Percentiles rank a stretch among this genome's conserved stretches.
phyloP scores from a whole-genome alignment of 1,140 invertebrate species.

The Zophobas atratus region DNA sequence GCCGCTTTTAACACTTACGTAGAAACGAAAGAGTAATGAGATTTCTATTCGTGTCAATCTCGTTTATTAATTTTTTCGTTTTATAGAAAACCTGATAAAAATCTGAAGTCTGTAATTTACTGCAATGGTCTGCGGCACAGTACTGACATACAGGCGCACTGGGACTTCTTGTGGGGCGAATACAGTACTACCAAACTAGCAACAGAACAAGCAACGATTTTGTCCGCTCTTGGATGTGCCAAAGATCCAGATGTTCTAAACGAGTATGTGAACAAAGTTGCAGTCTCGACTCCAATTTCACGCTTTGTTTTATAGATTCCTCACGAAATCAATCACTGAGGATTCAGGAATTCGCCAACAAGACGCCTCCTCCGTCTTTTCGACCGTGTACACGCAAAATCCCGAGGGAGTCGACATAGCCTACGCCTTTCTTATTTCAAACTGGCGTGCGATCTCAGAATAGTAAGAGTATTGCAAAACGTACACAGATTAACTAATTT shows the following conservation, averaged over 20 bases:
- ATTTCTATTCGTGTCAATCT: not conserved
- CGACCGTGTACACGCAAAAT: constrained; percentile 67
- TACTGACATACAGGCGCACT: constrained; percentile 63
- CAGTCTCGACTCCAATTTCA: not conserved
- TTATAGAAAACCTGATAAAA: constrained; percentile 68
- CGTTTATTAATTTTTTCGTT: not conserved
- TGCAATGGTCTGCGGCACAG: constrained; percentile 69
- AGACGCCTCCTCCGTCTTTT: constrained; percentile 62
- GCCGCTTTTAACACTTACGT: constrained; percentile 56
- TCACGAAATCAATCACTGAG: constrained; percentile 9
- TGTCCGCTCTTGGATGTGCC: constrained; percentile 73
- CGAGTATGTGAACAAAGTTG: not conserved
- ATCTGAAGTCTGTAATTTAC: constrained; percentile 74
- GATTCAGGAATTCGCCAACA: constrained; percentile 29
- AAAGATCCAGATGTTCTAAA: constrained; percentile 58
- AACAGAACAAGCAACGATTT: constrained; percentile 72
- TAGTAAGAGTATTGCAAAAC: constrained; percentile 67
- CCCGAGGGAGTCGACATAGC: constrained; percentile 68
- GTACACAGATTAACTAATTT: not conserved
- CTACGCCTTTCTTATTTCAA: constrained; percentile 69
- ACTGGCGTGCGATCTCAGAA: constrained; percentile 65
- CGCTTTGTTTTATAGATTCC: not conserved
- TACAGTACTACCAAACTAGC: constrained; percentile 69
- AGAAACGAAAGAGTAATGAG: not conserved
- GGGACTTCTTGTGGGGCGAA: constrained; percentile 69